Conservation (phyloP, 2,113 vertebrate genomes). For the Sinocyclocheilus maitianheensis region DNA sequence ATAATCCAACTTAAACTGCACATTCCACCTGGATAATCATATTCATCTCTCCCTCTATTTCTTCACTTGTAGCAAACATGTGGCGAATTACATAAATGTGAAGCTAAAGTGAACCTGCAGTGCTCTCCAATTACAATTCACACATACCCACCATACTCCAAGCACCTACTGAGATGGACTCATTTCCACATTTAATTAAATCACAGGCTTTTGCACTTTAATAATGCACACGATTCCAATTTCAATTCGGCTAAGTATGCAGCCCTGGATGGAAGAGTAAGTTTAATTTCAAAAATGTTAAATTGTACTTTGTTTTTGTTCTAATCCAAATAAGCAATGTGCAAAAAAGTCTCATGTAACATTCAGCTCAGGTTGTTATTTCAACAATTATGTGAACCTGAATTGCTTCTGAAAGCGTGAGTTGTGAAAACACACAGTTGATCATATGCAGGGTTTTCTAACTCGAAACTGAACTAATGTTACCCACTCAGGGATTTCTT, state of each 20-base stretch:
- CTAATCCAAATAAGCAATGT: not conserved
- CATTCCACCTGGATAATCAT: not conserved
- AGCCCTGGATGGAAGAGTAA: not conserved
- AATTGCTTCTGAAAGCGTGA: not conserved
- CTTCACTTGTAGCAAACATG: conserved; percentile 4
- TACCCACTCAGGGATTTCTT: not conserved
- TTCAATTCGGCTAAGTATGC: not conserved
- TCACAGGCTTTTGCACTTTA: not conserved
- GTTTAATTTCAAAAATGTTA: not conserved
- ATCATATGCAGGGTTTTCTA: not conserved
- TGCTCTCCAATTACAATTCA: not conserved
- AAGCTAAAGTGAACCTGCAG: conserved; percentile 2
- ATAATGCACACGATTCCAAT: not conserved
- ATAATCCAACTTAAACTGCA: not conserved
- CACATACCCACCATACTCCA: not conserved
- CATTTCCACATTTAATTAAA: not conserved
- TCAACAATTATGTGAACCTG: not conserved
- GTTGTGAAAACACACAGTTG: not conserved
- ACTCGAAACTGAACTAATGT: not conserved
- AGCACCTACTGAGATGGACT: not conserved
- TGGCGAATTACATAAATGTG: not conserved
- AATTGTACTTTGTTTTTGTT: not conserved
- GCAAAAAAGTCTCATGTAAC: not conserved
- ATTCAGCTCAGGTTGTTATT: not conserved
- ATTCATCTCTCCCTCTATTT: not conserved